Evolutionary conservation across 1,140 invertebrate species (phyloP).

Genomic region (Chymomyza costata): DNA sequence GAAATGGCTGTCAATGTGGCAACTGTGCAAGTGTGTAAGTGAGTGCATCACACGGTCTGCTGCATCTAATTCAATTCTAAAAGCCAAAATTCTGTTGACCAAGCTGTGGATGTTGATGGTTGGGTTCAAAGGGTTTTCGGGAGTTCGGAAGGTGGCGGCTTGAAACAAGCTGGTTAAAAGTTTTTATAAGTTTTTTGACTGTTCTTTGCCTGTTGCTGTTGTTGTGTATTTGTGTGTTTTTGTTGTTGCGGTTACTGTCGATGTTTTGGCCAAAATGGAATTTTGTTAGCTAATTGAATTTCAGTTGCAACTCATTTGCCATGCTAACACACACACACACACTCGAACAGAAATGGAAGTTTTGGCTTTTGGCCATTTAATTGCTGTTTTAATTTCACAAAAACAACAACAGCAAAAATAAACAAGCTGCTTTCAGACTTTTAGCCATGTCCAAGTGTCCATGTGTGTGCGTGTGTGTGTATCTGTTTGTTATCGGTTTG

Average conservation of each 20-base stretch:
- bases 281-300: conserved; percentile 73
- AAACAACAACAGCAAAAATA: conserved; percentile 24
- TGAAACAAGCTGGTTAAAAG: conserved; percentile 32
- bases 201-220: conserved; percentile 22
- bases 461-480: conserved; percentile 13
- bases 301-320: conserved; percentile 72
- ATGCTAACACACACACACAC: conserved; percentile 29
- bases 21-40: conserved; percentile 14
- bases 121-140: conserved; percentile 24
- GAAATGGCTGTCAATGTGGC: conserved; percentile 25
- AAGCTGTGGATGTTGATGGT: conserved; percentile 64
- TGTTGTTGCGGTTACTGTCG: conserved; percentile 2
- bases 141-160: background rate
- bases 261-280: conserved; percentile 60
- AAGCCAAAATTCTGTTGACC: conserved; percentile 72
- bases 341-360: conserved; percentile 12
- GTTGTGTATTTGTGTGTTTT: conserved; percentile 10
- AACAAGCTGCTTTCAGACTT: conserved; percentile 5
- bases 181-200: conserved; percentile 66
- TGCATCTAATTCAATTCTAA: conserved; percentile 73
- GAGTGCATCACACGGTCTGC: conserved; percentile 56
- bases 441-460: too few relatives aligned
- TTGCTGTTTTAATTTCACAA: conserved; percentile 65
- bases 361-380: conserved; percentile 70
- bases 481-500: conserved; percentile 36